Base-by-base conservation (phyloP, 2,888 invertebrate genomes). In the Prenolepis imparis region DNA sequence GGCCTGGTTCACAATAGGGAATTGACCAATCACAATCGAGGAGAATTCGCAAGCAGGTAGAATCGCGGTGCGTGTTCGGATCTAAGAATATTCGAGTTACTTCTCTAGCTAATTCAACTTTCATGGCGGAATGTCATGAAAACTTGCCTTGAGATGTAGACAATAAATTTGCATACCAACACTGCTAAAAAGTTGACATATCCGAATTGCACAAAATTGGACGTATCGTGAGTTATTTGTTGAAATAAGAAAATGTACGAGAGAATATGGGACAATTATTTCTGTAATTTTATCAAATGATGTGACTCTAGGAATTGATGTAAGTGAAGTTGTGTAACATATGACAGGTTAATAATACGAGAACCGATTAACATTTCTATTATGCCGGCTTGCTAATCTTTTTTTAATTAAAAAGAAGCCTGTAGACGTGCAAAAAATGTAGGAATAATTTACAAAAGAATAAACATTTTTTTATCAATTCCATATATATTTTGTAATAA, bases 251-350 rank as follows among this genome's bases (percentile, higher is more conserved):
- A 77, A 41, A 72, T 18, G 6, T n/a, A 15, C 1, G 21, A 18
- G 2, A 55, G 12, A 28, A 21, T 61, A 36, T 18, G 4, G 8
- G 0, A 21, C 3, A 28, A 9, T 57, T 9, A 28, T 39, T 52
- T 24, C 2, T 12, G 1, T 55, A 39, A 64, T 24, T 52, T 39
- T 44, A 36, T 44, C 18, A 36, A 18, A n/a, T 8, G 9, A 36
- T 8, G n/a, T 39, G n/a, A n/a, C 11, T 44, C 9, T 57, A 70
- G 1, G 24, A 61, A 61, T 61, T 5, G 41, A 59, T 67, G 55
- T 61, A 82, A 83, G 83, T 87, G 75, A 44, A 80, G 67, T 39
- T 24, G 0, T 24, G 5, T 32, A 61, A 44, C 52, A 28, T 55
- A 44, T 84, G 70, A 48, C 57, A 81, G 73, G 75, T 57, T 68